Evolutionary conservation across 2,113 vertebrate genomes (phyloP).

Genomic region (Murina feae): DNA sequence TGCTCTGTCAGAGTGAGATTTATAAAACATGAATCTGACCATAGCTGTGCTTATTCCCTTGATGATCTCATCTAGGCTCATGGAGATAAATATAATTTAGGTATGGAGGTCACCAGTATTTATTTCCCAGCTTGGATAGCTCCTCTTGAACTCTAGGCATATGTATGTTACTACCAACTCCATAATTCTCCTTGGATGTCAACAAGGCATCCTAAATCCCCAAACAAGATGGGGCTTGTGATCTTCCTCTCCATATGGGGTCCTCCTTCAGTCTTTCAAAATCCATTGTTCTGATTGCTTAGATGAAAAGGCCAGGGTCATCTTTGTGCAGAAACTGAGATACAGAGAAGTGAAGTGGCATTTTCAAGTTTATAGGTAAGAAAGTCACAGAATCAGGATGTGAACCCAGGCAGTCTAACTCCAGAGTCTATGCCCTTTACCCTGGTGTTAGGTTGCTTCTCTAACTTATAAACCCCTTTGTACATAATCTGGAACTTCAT

Average conservation of each 20-base stretch:
- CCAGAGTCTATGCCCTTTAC: neutral
- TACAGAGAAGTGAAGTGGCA: neutral
- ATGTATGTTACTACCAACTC: neutral
- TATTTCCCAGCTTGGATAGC: neutral
- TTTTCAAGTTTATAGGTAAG: neutral
- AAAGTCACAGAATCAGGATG: neutral
- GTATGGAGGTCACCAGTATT: neutral
- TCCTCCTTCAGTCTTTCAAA: neutral
- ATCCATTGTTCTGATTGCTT: neutral
- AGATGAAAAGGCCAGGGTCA: neutral
- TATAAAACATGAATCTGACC: neutral
- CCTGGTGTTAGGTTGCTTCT: neutral
- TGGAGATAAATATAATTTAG: neutral
- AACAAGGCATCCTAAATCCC: neutral
- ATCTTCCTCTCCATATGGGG: neutral
- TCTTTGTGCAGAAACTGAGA: neutral
- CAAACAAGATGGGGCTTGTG: neutral
- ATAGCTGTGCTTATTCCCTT: neutral
- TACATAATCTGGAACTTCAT: neutral
- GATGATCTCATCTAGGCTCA: slow-evolving; percentile 20
- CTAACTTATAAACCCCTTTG: neutral
- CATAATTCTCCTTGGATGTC: neutral
- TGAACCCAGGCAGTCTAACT: neutral
- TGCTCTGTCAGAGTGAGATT: neutral
- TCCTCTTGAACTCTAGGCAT: neutral